Base-by-base conservation (phyloP, 2,888 invertebrate genomes). In the Subacronicta megacephala region DNA sequence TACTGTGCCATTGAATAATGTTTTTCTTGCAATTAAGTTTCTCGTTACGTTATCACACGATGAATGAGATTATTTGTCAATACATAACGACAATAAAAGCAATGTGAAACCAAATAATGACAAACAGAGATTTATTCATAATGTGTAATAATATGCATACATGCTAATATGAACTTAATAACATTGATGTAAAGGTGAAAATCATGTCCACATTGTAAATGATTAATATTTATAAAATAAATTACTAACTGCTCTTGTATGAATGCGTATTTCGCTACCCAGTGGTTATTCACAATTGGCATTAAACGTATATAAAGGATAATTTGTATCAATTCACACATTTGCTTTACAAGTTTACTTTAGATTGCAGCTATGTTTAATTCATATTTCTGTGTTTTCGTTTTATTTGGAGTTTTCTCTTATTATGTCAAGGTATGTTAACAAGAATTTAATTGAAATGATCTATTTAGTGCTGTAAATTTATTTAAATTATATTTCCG, bases 281-380 rank as follows among this genome's bases (percentile, higher is more conserved):
- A 54, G 36, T 67, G 47, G 41, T 53, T 77, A 47, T 52, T 54
- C 43, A 71, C 54, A 53, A 66, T 61, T 53, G 54, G 38, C 20
- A 63, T 74, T 76, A 75, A 67, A 59, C 53, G 59, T 80, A 79
- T 83, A 83, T 77, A 83, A 68, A 62, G 64, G 49, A 57, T 75
- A 73, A 75, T 78, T 75, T 75, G 61, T 61, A 53, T 56, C 43
- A 75, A 66, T 85, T 87, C 77, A 82, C 85, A 84, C 89, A 88
- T 88, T 89, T 79, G 66, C 63, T 65, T 54, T 41, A 38, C 55
- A 26, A 35, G 23, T 60, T 35, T 54, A 20, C 15, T 62, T 38
- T 31, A 41, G 46, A 60, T 62, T 33, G 45, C n/a, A 42, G 41
- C 26, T 40, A 75, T 75, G 75, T 63, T 37, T n/a, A 31, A 43